Evolutionary conservation across 2,797 vertebrate species (phyloP).

Genomic region (Pseudochirops cupreus): DNA sequence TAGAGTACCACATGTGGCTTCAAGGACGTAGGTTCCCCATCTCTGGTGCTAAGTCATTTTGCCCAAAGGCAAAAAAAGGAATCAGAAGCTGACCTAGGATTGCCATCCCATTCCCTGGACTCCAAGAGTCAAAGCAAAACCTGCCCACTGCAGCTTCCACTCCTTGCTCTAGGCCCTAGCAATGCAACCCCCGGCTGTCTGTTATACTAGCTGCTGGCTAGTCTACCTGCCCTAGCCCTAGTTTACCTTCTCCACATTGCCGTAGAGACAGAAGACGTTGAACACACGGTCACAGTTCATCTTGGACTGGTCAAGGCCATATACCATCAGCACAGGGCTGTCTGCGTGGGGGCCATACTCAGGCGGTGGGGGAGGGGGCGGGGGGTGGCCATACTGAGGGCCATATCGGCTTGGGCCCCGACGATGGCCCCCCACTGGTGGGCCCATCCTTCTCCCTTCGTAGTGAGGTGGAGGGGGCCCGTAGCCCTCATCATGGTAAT

Average conservation of each 20-base stretch:
- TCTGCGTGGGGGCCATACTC: slow-evolving; percentile 94
- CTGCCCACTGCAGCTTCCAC: background rate
- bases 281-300: slow-evolving; percentile 95
- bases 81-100: background rate
- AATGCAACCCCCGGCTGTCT: background rate
- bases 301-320: slow-evolving; percentile 93
- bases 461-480: slow-evolving; percentile 93
- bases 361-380: slow-evolving; percentile 88
- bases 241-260: slow-evolving; percentile 94
- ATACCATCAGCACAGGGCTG: slow-evolving; percentile 96
- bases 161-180: background rate
- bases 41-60: background rate
- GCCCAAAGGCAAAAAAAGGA: background rate
- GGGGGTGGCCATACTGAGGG: slow-evolving; percentile 90
- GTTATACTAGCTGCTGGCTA: background rate
- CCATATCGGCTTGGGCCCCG: slow-evolving; percentile 90
- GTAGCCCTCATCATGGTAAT: slow-evolving; percentile 93
- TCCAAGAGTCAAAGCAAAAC: background rate
- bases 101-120: background rate
- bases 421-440: slow-evolving; percentile 91
- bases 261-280: slow-evolving; percentile 96
- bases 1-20: too few relatives aligned
- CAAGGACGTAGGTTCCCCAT: too few relatives aligned
- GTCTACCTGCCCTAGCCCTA: background rate
- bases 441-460: slow-evolving; percentile 93